These are phyloP conservation scores for Desmophyllum pertusum DNA, from an alignment of 92 coral and sea anemone species.

Conservation along the genomic window DNA sequence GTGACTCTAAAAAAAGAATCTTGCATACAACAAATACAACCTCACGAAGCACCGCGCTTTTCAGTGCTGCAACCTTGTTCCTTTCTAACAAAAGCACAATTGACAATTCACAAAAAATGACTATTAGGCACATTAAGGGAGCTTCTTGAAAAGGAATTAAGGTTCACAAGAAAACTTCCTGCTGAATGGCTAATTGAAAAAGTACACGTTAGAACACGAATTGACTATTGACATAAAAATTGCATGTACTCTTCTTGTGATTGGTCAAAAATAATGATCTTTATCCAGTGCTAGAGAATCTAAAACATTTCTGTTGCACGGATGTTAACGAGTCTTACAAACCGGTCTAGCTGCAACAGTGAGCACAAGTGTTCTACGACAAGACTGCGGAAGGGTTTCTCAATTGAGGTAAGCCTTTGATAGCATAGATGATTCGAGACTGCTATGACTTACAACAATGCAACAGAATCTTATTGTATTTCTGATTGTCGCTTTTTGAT, in stretches of 20 bases:
- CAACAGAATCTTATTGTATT: neutral
- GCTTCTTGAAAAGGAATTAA: neutral
- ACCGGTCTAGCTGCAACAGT: neutral
- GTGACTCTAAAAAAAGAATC: constrained; percentile 4
- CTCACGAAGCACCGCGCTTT: neutral
- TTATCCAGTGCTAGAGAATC: neutral
- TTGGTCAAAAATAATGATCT: neutral
- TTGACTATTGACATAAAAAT: neutral
- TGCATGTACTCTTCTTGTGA: neutral
- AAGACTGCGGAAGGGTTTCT: neutral
- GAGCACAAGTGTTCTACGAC: neutral
- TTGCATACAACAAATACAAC: neutral
- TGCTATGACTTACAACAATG: neutral
- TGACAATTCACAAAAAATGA: neutral
- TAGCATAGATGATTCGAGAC: neutral
- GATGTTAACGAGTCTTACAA: neutral
- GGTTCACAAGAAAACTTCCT: neutral
- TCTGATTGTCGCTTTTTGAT: neutral
- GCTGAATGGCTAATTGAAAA: neutral
- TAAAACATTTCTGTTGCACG: neutral
- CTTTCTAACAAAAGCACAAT: too few species aligned
- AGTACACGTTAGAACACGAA: neutral
- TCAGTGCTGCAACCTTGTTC: neutral
- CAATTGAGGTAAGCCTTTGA: neutral
- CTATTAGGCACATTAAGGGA: neutral